Base-by-base conservation (phyloP, 1,140 invertebrate genomes). In the Nasonia giraulti region DNA sequence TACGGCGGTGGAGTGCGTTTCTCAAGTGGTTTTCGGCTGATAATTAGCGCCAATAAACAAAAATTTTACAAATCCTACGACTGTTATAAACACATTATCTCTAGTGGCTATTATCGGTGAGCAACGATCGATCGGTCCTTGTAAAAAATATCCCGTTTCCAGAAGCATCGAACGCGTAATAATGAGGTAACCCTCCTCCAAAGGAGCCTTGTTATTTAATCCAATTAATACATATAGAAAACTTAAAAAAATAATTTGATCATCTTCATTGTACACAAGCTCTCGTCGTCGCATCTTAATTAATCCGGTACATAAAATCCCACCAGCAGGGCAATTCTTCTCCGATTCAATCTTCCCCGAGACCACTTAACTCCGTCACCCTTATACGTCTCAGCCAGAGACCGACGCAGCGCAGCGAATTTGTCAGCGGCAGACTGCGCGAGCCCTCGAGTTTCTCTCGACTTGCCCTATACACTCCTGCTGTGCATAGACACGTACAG, bases 41-140 rank as follows among this genome's bases (percentile, higher is more conserved):
- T 83, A 76, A n/a, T 44, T 37, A 44, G 11, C 68, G 12, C 20
- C 20, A 82, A 83, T 44, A 83, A 83, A 83, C 11, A 83, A n/a
- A 20, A 66, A 77, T 83, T 82, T 62, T 31, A 66, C 50, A 76
- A 66, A 83, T 44, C 66, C 66, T 66, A 27, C 23, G 44, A 23
- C 37, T 66, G 8, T 68, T n/a, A 14, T 27, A 76, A 76, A 83
- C 20, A 76, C 47, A 37, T 76, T 40, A 76, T 83, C n/a, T 66
- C 23, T 17, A 27, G 27, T 83, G 5, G 14, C 27, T 27, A 20
- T 76, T 44, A 76, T 76, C 69, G 5, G 0, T 27, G 20, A 33
- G n/a, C 17, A 37, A 27, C 23, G 31, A 78, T 44, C 12, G 47
- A 44, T 23, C 37, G n/a, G 23, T 77, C 37, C 17, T 62, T 20